These are phyloP conservation scores for Tarsius wallacei DNA, from an alignment of 2,797 vertebrate species.

Conservation along the genomic window DNA sequence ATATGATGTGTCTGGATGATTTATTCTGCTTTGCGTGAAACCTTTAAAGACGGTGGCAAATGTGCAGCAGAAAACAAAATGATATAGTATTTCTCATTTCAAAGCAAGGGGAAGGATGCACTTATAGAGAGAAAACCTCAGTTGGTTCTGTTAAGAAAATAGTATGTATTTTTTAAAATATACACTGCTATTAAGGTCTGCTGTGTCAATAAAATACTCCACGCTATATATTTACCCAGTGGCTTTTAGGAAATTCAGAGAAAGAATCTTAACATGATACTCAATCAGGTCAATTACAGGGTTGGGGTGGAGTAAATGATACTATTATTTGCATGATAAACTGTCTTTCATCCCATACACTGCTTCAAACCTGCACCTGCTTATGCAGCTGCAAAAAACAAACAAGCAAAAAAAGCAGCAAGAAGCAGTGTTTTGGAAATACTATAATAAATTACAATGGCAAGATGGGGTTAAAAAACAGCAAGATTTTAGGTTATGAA, in stretches of 20 bases:
- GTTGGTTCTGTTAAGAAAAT: conserved; percentile 58
- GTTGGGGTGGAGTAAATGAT: conserved; percentile 41
- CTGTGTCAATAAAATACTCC: conserved; percentile 28
- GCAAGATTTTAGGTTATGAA: background rate
- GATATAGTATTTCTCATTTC: conserved; percentile 39
- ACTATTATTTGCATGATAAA: conserved; percentile 76
- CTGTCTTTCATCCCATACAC: background rate
- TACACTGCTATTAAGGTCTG: conserved; percentile 34
- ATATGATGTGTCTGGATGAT: background rate
- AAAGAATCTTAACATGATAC: conserved; percentile 53
- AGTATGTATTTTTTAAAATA: conserved; percentile 66
- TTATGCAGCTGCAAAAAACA: conserved; percentile 57
- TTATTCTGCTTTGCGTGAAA: background rate
- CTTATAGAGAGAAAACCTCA: background rate
- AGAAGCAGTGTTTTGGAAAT: conserved; percentile 18
- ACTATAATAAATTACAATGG: conserved; percentile 32
- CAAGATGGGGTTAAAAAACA: conserved; percentile 45
- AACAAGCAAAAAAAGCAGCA: background rate
- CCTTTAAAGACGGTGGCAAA: background rate
- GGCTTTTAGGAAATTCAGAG: conserved; percentile 56
- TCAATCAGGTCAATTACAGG: conserved; percentile 70
- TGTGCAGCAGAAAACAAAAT: conserved; percentile 52
- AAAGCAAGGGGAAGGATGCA: conserved; percentile 6
- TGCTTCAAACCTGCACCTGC: conserved; percentile 71
- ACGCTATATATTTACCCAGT: conserved; percentile 49